Evolutionary conservation across 2,797 vertebrate genomes (phyloP).

Genomic region (Channa striata): DNA sequence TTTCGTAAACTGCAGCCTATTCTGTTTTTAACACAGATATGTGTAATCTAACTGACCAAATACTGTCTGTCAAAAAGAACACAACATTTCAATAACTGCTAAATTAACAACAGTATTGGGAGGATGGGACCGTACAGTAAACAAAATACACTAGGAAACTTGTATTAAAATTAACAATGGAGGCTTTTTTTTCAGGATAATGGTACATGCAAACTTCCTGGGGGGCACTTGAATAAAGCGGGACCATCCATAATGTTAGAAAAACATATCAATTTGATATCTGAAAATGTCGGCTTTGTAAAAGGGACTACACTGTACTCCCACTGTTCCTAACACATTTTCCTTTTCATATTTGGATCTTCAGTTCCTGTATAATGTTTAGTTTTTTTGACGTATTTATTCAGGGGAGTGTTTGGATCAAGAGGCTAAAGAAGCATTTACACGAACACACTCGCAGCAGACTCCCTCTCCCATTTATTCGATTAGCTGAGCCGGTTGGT

Average conservation of each 20-base stretch:
- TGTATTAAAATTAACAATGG: too few relatives aligned
- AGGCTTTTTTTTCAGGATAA: background rate
- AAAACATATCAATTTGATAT: too few relatives aligned
- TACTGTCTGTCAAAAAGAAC: too few relatives aligned
- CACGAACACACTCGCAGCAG: constrained; percentile 23
- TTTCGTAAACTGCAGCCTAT: too few relatives aligned
- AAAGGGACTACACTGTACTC: background rate
- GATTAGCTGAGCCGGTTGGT: constrained; percentile 70
- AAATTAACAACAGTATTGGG: background rate
- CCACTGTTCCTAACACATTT: background rate
- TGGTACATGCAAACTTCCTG: background rate
- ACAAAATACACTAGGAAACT: background rate
- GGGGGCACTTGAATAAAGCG: background rate
- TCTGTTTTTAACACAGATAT: too few relatives aligned
- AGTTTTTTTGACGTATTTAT: constrained; percentile 30
- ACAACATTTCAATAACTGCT: too few relatives aligned
- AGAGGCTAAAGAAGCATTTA: constrained; percentile 41
- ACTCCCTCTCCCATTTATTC: constrained; percentile 58
- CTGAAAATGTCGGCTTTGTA: background rate
- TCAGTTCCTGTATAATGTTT: constrained; percentile 3
- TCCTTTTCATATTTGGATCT: constrained; percentile 1
- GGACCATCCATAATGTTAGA: background rate
- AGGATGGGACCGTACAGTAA: background rate
- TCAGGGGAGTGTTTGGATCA: constrained; percentile 32
- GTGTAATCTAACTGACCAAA: too few relatives aligned